phyloP scores from a whole-genome alignment of 1,140 invertebrate species.

The Galendromus occidentalis region DNA sequence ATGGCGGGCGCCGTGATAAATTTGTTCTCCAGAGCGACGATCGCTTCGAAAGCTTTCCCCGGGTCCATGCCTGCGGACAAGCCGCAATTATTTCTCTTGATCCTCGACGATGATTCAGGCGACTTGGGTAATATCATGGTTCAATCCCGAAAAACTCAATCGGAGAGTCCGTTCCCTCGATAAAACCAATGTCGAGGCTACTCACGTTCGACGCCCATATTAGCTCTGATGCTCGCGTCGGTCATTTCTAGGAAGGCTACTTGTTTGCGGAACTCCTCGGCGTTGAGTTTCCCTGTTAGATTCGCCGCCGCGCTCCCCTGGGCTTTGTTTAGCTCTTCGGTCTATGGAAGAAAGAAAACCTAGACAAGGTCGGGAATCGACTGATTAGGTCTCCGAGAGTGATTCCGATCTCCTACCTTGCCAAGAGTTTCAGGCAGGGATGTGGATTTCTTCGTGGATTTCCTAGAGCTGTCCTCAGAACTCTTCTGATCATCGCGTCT shows the following conservation, averaged over 20 bases:
- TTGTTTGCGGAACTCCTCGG: background rate
- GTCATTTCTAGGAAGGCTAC: background rate
- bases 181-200: background rate
- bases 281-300: background rate
- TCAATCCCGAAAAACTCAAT: background rate
- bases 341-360: no score
- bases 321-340: no score
- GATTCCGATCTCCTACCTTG: no score
- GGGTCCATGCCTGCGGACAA: background rate
- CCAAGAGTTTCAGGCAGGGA: no score
- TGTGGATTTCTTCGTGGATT: no score
- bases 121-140: background rate
- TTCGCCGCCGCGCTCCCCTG: no score
- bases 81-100: background rate
- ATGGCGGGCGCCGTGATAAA: conserved; percentile 2
- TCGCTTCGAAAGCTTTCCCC: background rate
- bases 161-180: no score
- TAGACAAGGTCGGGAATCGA: no score
- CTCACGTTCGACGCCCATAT: conserved; percentile 7
- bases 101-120: background rate
- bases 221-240: background rate
- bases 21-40: background rate
- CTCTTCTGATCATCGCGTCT: no score
- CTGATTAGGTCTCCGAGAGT: no score
- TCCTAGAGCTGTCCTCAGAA: no score